Conservation (phyloP, 2,888 invertebrate species). For the Ectemnius lituratus region DNA sequence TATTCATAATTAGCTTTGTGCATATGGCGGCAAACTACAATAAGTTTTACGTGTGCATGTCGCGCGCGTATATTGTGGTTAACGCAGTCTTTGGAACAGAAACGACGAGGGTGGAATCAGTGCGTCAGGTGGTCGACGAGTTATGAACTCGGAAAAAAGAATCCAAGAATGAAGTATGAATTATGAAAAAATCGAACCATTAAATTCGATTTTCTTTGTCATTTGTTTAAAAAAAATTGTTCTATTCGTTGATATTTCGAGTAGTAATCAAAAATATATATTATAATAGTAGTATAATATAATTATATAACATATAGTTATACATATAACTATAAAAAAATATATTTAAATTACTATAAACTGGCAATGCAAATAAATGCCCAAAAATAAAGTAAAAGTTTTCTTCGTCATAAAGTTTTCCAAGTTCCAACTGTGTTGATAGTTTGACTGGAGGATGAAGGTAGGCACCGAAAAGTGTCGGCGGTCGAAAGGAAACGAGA, state of each 20-base stretch:
- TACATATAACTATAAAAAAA: no score
- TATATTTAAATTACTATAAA: no score
- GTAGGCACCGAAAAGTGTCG: slow-evolving; percentile 4
- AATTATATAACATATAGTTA: no score
- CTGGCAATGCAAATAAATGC: no score
- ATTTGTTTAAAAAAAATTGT: no score
- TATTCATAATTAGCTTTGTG: slow-evolving; percentile 44
- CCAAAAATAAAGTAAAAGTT: not conserved
- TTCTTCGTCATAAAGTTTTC: slow-evolving; percentile 26
- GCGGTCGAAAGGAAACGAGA: slow-evolving; percentile 27
- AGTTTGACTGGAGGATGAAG: slow-evolving; percentile 23
- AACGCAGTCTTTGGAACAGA: slow-evolving; percentile 26
- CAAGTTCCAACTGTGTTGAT: slow-evolving; percentile 13
- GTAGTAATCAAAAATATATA: no score
- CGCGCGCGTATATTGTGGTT: slow-evolving; percentile 5
- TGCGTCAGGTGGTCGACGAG: slow-evolving; percentile 40
- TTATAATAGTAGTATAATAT: no score
- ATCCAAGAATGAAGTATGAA: not conserved
- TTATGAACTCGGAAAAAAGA: not conserved
- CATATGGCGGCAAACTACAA: slow-evolving; percentile 21
- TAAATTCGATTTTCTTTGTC: no score
- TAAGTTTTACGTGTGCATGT: slow-evolving; percentile 9
- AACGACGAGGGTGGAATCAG: slow-evolving; percentile 38
- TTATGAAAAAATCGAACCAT: not conserved
- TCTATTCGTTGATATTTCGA: no score